These are phyloP conservation scores for Lycia hirtaria DNA, from an alignment of 2,888 invertebrate genomes.

Conservation along the genomic window DNA sequence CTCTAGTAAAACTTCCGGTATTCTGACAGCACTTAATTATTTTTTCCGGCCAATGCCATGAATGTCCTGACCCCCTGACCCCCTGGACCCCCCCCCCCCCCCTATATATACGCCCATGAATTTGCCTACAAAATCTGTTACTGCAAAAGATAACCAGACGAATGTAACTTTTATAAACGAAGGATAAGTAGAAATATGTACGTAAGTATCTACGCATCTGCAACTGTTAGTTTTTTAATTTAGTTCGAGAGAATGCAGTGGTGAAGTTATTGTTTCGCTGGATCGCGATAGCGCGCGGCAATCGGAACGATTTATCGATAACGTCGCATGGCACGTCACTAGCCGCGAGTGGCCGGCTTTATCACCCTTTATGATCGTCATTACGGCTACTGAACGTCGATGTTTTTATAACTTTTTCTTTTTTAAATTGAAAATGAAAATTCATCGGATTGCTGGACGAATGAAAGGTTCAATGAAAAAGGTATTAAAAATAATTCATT, in stretches of 20 bases:
- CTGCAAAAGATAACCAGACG: too few species aligned
- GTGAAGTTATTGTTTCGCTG: conserved; percentile 73
- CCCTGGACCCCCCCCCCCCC: too few species aligned
- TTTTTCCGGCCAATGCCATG: too few species aligned
- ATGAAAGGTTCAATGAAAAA: conserved; percentile 1
- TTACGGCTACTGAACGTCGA: conserved; percentile 44
- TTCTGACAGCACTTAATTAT: too few species aligned
- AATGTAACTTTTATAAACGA: too few species aligned
- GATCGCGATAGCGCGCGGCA: conserved; percentile 71
- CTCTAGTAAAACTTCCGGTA: too few species aligned
- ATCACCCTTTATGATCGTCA: conserved; percentile 79
- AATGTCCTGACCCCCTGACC: too few species aligned
- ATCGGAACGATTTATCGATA: conserved; percentile 79
- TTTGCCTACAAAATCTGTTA: too few species aligned
- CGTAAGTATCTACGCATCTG: conserved; percentile 16
- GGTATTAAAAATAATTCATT: too few species aligned
- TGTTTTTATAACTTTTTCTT: conserved; percentile 31
- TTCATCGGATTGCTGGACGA: conserved; percentile 31
- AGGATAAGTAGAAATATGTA: too few species aligned
- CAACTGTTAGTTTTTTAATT: conserved; percentile 41
- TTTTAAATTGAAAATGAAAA: conserved; percentile 42
- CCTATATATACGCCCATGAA: too few species aligned
- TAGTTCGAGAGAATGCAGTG: conserved; percentile 46
- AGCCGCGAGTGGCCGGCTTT: conserved; percentile 72
- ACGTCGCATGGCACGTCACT: conserved; percentile 75